Percentiles rank a stretch among this genome's conserved stretches.
These are phyloP conservation scores for Drosophila hamatofila DNA, from an alignment of 2,888 invertebrate species.

Conservation along the genomic window DNA sequence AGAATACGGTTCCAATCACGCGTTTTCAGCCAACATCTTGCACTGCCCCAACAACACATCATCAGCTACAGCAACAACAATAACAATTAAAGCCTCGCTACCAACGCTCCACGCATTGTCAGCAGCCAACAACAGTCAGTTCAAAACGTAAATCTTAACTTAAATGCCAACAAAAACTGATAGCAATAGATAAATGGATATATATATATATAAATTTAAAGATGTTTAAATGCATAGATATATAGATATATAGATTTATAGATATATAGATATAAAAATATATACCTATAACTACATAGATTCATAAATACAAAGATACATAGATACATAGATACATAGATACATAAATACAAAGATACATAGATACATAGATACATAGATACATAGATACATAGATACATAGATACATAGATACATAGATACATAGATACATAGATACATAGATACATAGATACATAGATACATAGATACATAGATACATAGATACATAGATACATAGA, in stretches of 20 bases:
- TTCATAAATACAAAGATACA: too few relatives aligned
- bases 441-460: not conserved
- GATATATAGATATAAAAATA: not conserved
- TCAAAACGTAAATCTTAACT: conserved; percentile 64
- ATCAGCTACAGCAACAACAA: conserved; percentile 12
- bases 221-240: too few relatives aligned
- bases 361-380: not conserved
- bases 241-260: not conserved
- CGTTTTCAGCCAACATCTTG: conserved; percentile 64
- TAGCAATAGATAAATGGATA: conserved; percentile 5
- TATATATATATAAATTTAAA: not conserved
- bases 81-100: conserved; percentile 30
- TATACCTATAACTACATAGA: too few relatives aligned
- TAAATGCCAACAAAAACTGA: conserved; percentile 11
- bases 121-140: conserved; percentile 42
- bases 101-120: conserved; percentile 52
- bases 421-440: not conserved
- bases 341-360: too few relatives aligned
- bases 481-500: too few relatives aligned
- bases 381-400: not conserved
- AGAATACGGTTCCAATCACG: conserved; percentile 50
- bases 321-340: too few relatives aligned
- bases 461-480: not conserved
- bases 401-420: not conserved
- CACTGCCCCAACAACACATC: conserved; percentile 51